Base-by-base conservation (phyloP, 2,113 vertebrate species). In the Sphyrna mokarran region DNA sequence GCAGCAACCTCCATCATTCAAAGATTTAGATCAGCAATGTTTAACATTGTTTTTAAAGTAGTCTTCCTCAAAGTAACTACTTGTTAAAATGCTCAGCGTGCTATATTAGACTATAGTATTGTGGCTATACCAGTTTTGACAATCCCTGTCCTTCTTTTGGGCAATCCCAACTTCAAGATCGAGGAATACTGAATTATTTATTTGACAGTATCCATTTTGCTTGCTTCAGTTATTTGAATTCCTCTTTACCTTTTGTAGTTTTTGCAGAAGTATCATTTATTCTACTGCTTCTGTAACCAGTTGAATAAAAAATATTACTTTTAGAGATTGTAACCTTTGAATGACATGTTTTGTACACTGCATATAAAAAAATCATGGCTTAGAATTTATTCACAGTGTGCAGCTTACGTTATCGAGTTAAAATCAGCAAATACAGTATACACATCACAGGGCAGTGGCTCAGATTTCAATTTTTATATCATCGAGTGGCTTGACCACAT, bases 211-310 rank as follows among this genome's bases (percentile, higher is more conserved):
- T 95, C 94, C 94, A 72, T 95, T 95, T 95, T 69, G 94, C 68
- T 72, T 72, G 94, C 68, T 72, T 95, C 94, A 95, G 68, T 72
- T 72, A 95, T 95, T 95, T 95, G 68, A 95, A 95, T 95, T 95
- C 63, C 94, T 72, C 68, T 95, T 95, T 95, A 70, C 22, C 68
- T 95, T 95, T 95, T 95, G 93, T 95, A 95, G 43, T 95, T 68
- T 95, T 72, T 26, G 69, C 40, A 95, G 63, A 95, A 22, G 37
- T 70, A 29, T 70, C 37, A 95, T 72, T 72, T 70, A 72, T 72
- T 95, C 93, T 48, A 29, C 93, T 72, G 69, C 93, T 95, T 10
- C 33, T 95, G 93, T 43, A 95, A 72, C 93, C 40, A 95, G 93
- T 95, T 70, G 68, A 72, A 95, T 40, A 95, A 91, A 72, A 95